phyloP scores from a whole-genome alignment of 2,113 vertebrate species.

The Caranx ignobilis region DNA sequence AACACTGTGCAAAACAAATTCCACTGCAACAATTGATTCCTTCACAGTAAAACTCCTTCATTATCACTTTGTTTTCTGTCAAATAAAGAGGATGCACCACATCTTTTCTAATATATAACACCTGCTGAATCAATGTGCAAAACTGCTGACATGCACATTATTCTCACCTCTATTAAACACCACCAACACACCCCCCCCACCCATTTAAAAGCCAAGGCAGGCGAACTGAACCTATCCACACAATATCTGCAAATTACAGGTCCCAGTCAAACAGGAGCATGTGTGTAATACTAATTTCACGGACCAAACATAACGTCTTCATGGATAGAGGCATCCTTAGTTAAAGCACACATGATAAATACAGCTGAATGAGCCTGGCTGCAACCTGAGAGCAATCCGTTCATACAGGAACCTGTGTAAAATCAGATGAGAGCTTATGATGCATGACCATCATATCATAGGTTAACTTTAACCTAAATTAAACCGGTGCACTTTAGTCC shows the following conservation, averaged over 20 bases:
- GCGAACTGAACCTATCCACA: neutral
- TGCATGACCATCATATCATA: neutral
- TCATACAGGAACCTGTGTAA: neutral
- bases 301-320: neutral
- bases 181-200: neutral
- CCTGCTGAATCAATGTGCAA: conserved; percentile 4
- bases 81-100: neutral
- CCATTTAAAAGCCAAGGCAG: neutral
- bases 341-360: neutral
- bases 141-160: conserved; percentile 1
- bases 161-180: neutral
- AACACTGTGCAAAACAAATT: conserved; percentile 16
- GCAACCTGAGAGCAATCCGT: neutral
- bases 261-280: neutral
- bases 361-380: neutral
- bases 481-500: conserved; percentile 42
- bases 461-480: conserved; percentile 12
- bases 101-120: neutral
- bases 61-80: neutral
- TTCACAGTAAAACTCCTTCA: neutral
- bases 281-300: neutral
- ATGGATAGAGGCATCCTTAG: neutral
- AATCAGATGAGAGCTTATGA: neutral
- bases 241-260: neutral
- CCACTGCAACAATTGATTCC: neutral